Base-by-base conservation (phyloP, 2,113 vertebrate species). In the Lepisosteus osseus region DNA sequence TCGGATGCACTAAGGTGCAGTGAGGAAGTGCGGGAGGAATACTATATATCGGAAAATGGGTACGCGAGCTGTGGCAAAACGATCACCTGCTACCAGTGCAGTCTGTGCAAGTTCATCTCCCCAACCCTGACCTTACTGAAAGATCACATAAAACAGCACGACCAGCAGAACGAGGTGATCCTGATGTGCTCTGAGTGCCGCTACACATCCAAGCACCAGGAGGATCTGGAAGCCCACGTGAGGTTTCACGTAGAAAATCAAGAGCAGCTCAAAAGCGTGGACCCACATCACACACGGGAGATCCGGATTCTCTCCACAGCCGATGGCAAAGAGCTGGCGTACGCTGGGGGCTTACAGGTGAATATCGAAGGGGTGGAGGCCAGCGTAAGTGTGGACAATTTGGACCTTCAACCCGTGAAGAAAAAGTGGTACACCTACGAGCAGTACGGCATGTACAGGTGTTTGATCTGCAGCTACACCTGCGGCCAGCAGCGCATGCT, bases 381-480 rank as follows among this genome's bases (percentile, higher is more conserved):
- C 0, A 62, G 76, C 68, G 75, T 73, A 29, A 68, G 73, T 0
- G 0, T 29, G 74, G 86, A 90, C 2, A 3, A 13, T 7, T 17
- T 67, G 0, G 4, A 15, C 15, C 72, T 86, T 3, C 87, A 85
- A 3, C 56, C 78, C 13, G 89, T 84, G 1, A 80, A 86, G 78
- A 94, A 92, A 77, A 97, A 96, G 4, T 98, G 96, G 96, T 98
- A 97, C 1, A 95, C 94, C 0, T 94, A 93, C 0, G 96, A 99
- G 80, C 94, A 96, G 75, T 94, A 97, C 0, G 97, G 97, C 29
- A 86, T 97, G 89, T 99, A 99, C 79, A 92, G 95, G 0, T 99
- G 97, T 76, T 83, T 99, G 41, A 98, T 99, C 44, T 99, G 97
- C 79, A 96, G 95, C 67, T 99, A 99, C 2, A 97, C 97, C n/a